Evolutionary conservation across 1,140 invertebrate genomes (phyloP).

Genomic region (Mamestra configurata): DNA sequence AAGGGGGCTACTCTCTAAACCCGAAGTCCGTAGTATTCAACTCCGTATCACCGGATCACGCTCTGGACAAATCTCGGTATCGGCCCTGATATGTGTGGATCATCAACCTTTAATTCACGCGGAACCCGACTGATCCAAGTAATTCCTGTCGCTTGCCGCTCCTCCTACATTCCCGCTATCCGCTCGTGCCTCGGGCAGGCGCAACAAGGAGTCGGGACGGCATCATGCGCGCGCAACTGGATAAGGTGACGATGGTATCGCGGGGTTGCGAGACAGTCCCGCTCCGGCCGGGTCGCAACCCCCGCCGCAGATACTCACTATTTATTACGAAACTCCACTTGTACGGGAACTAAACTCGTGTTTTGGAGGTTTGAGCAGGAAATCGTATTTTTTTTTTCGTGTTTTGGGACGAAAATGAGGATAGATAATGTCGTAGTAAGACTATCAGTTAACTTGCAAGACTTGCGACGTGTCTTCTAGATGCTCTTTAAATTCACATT

Average conservation of each 20-base stretch:
- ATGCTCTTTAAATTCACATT: too few species aligned
- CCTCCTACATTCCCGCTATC: conserved; percentile 45
- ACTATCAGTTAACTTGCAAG: too few species aligned
- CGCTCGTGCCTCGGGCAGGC: conserved; percentile 31
- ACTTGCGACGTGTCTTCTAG: too few species aligned
- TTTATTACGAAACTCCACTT: conserved; percentile 36
- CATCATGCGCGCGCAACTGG: conserved; percentile 62
- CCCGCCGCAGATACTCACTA: conserved; percentile 25
- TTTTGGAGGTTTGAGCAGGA: neutral
- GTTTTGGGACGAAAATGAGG: neutral
- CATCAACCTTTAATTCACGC: too few species aligned
- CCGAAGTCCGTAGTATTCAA: too few species aligned
- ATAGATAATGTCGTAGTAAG: too few species aligned
- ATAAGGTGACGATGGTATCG: conserved; percentile 56
- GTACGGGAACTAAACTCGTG: neutral
- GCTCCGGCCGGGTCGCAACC: conserved; percentile 36
- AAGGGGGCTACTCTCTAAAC: too few species aligned
- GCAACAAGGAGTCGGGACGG: conserved; percentile 49
- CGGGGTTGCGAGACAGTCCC: conserved; percentile 41
- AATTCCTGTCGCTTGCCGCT: too few species aligned
- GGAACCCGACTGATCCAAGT: too few species aligned
- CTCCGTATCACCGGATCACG: too few species aligned
- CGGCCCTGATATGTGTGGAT: too few species aligned
- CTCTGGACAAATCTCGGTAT: too few species aligned
- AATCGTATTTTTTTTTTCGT: neutral